Evolutionary conservation across 2,797 vertebrate genomes (phyloP).

Genomic region (Antrozous pallidus): DNA sequence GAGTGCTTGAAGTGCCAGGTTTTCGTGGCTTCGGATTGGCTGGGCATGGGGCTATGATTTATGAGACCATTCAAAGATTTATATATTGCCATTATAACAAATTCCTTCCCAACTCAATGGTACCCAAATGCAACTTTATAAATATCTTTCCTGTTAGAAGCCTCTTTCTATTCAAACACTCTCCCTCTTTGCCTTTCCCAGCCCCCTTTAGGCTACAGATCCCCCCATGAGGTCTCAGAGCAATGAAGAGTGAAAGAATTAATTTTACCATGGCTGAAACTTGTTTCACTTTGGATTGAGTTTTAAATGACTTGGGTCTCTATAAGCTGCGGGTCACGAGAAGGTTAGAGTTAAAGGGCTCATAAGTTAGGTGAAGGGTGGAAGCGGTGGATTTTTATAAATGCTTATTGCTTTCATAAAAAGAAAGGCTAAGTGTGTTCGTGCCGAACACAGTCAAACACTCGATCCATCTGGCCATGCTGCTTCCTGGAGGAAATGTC

Average conservation of each 20-base stretch:
- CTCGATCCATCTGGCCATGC: conserved; percentile 77
- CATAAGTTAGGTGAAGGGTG: conserved; percentile 39
- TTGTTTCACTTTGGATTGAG: conserved; percentile 62
- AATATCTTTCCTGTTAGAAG: conserved; percentile 63
- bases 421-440: conserved; percentile 74
- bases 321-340: conserved; percentile 66
- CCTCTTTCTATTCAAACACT: conserved; percentile 66
- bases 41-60: conserved; percentile 45
- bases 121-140: conserved; percentile 54
- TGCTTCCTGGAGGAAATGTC: conserved; percentile 69
- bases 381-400: conserved; percentile 50
- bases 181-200: conserved; percentile 31
- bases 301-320: conserved; percentile 70
- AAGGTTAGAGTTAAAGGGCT: conserved; percentile 66
- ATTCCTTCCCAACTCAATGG: conserved; percentile 67
- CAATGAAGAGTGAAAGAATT: conserved; percentile 60
- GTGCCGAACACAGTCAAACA: conserved; percentile 62
- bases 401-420: conserved; percentile 76
- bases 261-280: conserved; percentile 54
- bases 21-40: conserved; percentile 47
- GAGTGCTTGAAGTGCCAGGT: conserved; percentile 10
- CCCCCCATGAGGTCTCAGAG: conserved; percentile 51
- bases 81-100: conserved; percentile 76
- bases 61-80: conserved; percentile 74
- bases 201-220: conserved; percentile 38